Conservation (phyloP, 1,140 invertebrate genomes). For the Tetraneura akinire region DNA sequence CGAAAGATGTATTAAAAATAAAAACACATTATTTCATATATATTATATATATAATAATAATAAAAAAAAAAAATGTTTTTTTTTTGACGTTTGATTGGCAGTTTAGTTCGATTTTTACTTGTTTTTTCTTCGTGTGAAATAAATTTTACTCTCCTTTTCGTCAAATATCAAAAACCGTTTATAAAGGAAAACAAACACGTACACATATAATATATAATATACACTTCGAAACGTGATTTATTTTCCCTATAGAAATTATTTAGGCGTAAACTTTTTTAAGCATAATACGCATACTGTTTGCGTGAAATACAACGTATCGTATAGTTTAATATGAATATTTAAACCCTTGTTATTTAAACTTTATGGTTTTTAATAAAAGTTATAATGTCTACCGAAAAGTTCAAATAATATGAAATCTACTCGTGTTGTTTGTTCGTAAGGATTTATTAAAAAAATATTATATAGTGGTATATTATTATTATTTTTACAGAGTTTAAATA, state of each 20-base stretch:
- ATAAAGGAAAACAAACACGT: background rate
- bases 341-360: background rate
- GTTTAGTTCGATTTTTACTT: conserved; percentile 1
- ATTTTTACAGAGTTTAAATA: too few species aligned
- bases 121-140: background rate
- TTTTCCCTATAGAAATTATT: background rate
- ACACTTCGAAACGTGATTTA: background rate
- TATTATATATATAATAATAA: too few species aligned
- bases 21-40: background rate
- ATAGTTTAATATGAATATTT: background rate
- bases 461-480: too few species aligned
- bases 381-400: background rate
- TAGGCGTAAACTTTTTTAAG: background rate
- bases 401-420: background rate
- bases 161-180: background rate
- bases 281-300: too few species aligned
- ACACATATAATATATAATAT: too few species aligned
- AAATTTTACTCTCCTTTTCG: background rate
- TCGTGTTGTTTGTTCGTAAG: background rate
- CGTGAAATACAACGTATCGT: background rate
- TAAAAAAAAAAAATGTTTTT: background rate
- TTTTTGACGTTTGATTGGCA: background rate
- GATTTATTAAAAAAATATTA: too few species aligned
- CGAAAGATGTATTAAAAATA: background rate
- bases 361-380: background rate